Conservation (phyloP, 2,113 vertebrate genomes). For the Opisthocomus hoazin region DNA sequence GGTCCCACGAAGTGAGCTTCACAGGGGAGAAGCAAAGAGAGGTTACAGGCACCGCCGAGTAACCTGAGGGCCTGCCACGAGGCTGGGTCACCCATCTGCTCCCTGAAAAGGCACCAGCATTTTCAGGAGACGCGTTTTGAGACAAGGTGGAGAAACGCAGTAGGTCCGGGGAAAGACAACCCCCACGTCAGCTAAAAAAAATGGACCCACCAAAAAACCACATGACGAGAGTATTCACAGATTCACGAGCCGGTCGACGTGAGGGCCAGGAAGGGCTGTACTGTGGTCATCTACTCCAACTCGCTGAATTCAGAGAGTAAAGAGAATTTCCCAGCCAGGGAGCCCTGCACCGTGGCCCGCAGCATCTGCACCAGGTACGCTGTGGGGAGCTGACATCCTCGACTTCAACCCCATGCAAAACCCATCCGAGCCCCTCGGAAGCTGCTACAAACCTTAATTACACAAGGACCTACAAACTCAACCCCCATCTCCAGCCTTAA, state of each 20-base stretch:
- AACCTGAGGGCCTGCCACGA: neutral
- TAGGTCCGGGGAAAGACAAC: neutral
- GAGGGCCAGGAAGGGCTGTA: neutral
- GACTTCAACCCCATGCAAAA: neutral
- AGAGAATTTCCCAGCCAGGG: neutral
- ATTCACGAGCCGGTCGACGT: accelerated
- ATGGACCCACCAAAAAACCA: neutral
- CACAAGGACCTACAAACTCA: neutral
- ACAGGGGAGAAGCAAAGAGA: neutral
- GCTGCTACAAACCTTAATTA: neutral
- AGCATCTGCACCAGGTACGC: neutral
- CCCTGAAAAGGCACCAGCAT: neutral
- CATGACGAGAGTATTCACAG: neutral
- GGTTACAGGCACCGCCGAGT: neutral
- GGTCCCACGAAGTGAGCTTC: neutral
- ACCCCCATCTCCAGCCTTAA: neutral
- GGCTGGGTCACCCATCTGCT: neutral
- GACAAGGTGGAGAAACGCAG: neutral
- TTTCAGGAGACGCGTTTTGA: neutral
- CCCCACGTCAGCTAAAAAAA: accelerated
- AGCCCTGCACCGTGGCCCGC: neutral
- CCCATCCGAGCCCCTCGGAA: accelerated
- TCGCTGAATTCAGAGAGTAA: neutral
- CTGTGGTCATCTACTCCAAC: accelerated
- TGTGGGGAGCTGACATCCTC: accelerated